phyloP scores from a whole-genome alignment of 1,140 invertebrate species.

The Pogonomyrmex barbatus region DNA sequence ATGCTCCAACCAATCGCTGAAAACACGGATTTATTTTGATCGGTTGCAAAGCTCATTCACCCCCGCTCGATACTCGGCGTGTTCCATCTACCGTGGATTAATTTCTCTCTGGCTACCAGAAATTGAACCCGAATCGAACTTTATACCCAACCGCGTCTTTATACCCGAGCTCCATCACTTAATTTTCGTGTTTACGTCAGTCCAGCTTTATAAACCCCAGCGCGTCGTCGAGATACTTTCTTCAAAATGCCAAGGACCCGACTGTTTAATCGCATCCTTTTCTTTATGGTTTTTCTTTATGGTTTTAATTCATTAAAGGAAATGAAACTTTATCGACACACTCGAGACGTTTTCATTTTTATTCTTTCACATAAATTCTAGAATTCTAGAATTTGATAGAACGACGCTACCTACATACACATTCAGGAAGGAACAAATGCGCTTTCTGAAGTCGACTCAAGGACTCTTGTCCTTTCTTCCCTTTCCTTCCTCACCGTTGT shows the following conservation, averaged over 20 bases:
- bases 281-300: conserved; percentile 23
- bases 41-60: conserved; percentile 39
- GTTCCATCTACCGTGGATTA: conserved; percentile 2
- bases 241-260: conserved; percentile 26
- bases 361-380: not conserved
- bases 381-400: not conserved
- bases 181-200: not conserved
- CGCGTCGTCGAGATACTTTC: not conserved
- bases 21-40: conserved; percentile 54
- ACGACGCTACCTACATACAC: not conserved
- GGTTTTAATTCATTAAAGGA: not conserved
- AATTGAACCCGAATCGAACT: conserved; percentile 14
- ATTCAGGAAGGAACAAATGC: not conserved
- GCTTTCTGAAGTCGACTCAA: conserved; percentile 34
- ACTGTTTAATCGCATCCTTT: conserved; percentile 7
- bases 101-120: conserved; percentile 1
- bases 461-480: conserved; percentile 2
- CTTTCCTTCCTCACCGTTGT: conserved; percentile 10
- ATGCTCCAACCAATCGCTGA: conserved; percentile 44
- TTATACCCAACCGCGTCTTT: not conserved
- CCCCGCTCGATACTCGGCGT: not conserved
- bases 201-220: not conserved
- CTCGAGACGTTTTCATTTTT: not conserved
- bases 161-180: conserved; percentile 7
- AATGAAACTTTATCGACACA: not conserved